Base-by-base conservation (phyloP, 2,888 invertebrate genomes). In the Schizotus pectinicornis region DNA sequence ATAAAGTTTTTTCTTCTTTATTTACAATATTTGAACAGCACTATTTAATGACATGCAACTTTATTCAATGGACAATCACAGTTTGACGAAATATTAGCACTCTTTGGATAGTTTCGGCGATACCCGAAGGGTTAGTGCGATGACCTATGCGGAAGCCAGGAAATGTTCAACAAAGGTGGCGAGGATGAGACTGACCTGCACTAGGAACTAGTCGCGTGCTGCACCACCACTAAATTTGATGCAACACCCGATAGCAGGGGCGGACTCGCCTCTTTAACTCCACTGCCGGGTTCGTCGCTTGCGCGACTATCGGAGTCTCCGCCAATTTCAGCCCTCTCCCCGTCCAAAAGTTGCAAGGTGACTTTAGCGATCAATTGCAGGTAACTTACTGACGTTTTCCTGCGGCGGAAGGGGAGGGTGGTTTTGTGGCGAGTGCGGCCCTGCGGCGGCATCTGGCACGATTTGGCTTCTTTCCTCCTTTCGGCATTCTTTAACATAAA, bases 171-270 rank as follows among this genome's bases (percentile, higher is more conserved):
- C 56, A 67, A 65, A 61, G 63, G 57, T 59, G 63, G 63, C 61
- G 63, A 67, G 69, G 72, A 73, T 74, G 75, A 74, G 72, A 75
- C 76, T 76, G 76, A 77, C 76, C 77, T 76, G 73, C 71, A 70
- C 73, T 72, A 71, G 68, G 51, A 58, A 62, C 55, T 63, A 68
- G 74, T 74, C 76, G 75, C 74, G 75, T 75, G 77, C 72, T 67
- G 63, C 64, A 69, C 72, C 71, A 72, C 71, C 68, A 65, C 69
- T 53, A 54, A 61, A 54, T 67, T 64, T 62, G 68, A 67, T 68
- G 67, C 62, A 58, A 65, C 58, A 49, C 61, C 43, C 49, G 61
- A 57, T 56, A 54, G 11, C 60, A 61, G 63, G 51, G 48, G 22
- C 55, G 63, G 42, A 42, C 37, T 43, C 31, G 31, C n/a, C 3